Conservation (phyloP, 2,888 invertebrate genomes). For the Brachylomia viminalis region DNA sequence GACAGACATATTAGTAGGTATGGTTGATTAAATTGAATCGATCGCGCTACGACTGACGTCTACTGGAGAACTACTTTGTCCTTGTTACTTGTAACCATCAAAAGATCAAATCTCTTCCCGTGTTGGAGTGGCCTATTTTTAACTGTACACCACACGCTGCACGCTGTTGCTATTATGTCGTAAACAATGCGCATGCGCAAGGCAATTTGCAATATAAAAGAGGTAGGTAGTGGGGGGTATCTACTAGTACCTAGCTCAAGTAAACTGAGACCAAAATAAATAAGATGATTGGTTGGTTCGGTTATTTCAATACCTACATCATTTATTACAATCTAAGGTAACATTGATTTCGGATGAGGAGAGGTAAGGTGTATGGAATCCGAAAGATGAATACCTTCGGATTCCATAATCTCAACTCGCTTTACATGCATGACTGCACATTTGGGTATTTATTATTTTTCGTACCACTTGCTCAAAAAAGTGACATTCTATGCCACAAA, state of each 20-base stretch:
- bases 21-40: constrained; percentile 17
- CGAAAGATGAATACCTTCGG: no score
- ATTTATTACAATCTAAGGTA: no score
- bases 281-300: not conserved
- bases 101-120: constrained; percentile 61
- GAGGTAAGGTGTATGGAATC: no score
- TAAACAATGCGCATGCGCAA: constrained; percentile 2
- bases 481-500: no score
- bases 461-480: no score
- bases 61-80: constrained; percentile 33
- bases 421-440: no score
- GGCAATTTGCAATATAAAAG: not conserved
- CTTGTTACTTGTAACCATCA: constrained; percentile 59
- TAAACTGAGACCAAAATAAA: not conserved
- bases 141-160: constrained; percentile 9
- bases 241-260: not conserved
- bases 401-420: no score
- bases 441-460: no score
- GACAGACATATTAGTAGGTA: not conserved
- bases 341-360: no score
- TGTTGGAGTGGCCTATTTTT: constrained; percentile 52
- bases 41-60: not conserved
- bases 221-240: not conserved
- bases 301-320: no score
- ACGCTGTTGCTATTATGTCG: not conserved